Conservation (phyloP, 1,140 invertebrate genomes). For the Penaeus vannamei region DNA sequence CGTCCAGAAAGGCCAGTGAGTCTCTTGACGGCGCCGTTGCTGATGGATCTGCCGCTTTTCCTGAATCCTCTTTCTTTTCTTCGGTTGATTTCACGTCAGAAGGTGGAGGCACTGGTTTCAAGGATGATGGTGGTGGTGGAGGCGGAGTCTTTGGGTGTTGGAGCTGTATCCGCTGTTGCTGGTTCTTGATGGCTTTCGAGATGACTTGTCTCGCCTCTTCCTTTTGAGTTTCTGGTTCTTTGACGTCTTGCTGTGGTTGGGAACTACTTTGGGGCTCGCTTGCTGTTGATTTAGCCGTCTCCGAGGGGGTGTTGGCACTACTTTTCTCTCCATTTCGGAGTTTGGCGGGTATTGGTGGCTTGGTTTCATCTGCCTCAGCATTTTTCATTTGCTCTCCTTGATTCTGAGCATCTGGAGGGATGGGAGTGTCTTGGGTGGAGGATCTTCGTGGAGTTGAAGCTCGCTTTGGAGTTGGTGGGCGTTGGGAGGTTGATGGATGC, state of each 20-base stretch:
- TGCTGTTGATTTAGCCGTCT: no score
- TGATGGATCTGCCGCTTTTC: neutral
- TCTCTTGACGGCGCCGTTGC: neutral
- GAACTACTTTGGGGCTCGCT: neutral
- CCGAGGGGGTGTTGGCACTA: no score
- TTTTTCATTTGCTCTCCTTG: no score
- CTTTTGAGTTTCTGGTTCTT: neutral
- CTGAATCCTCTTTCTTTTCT: neutral
- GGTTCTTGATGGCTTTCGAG: neutral
- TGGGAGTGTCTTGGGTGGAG: neutral
- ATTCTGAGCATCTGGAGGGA: no score
- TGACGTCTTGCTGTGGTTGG: neutral
- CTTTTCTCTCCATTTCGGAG: no score
- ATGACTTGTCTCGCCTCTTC: neutral
- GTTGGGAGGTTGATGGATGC: neutral
- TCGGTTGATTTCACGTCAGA: neutral
- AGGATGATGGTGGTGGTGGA: slow-evolving; percentile 12
- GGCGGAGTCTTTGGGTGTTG: slow-evolving; percentile 19
- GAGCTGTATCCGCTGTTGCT: neutral
- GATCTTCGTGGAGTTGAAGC: neutral
- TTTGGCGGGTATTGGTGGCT: no score
- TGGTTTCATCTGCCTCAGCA: no score
- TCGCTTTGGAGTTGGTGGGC: slow-evolving; percentile 2
- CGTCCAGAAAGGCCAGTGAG: slow-evolving; percentile 39
- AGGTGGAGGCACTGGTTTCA: neutral